phyloP scores from a whole-genome alignment of 2,113 vertebrate genomes.

The Lophochroa leadbeateri region DNA sequence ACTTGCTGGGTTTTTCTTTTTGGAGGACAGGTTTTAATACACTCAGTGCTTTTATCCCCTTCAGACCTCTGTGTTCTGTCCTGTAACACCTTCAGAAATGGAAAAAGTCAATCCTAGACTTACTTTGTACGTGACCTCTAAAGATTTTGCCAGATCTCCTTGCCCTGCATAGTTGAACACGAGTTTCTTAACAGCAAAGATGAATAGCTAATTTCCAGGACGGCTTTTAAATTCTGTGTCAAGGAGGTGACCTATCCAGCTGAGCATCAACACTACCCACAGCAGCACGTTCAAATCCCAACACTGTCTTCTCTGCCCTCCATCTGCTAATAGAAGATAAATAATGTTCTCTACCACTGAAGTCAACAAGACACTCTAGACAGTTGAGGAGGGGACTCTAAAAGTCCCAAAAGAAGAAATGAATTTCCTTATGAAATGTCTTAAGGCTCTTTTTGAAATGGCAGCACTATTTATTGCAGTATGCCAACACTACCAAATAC shows the following conservation, averaged over 20 bases:
- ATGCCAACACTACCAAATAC: not conserved
- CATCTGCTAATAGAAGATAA: not conserved
- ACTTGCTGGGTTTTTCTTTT: not conserved
- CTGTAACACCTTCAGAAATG: constrained; percentile 16
- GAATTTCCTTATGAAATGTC: not conserved
- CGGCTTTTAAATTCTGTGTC: not conserved
- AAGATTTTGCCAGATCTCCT: constrained; percentile 12
- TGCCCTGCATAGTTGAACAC: not conserved
- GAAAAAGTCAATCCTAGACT: not conserved
- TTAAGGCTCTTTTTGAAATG: not conserved
- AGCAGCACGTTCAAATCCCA: not conserved
- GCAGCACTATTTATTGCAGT: not conserved
- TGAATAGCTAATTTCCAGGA: constrained; percentile 26
- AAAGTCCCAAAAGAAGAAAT: not conserved
- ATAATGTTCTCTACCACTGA: not conserved
- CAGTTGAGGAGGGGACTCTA: not conserved
- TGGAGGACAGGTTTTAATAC: not conserved
- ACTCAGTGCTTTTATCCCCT: not conserved
- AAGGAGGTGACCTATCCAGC: not conserved
- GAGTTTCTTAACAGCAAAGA: not conserved
- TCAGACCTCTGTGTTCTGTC: constrained; percentile 3
- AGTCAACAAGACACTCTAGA: not conserved
- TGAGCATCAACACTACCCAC: not conserved
- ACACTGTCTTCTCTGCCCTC: not conserved
- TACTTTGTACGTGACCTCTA: not conserved